Base-by-base conservation (phyloP, 2,113 vertebrate species). In the Chaetura pelagica region DNA sequence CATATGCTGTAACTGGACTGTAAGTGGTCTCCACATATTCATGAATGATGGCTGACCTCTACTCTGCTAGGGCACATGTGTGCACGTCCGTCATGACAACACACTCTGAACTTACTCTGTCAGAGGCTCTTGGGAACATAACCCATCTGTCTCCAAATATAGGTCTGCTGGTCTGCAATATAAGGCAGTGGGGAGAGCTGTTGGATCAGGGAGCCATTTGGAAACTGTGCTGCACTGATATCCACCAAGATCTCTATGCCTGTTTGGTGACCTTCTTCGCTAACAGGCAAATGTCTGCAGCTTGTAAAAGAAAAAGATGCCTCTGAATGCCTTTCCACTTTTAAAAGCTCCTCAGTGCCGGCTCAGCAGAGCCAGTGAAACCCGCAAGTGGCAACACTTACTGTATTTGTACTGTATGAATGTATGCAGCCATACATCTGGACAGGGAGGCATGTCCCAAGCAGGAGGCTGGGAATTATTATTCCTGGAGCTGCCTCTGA, bases 31-130 rank as follows among this genome's bases (percentile, higher is more conserved):
- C 21, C 92, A 88, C 82, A 38, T 57, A 77, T 87, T 96, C 90
- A 79, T 91, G 94, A 96, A 93, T 93, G 89, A 98, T 81, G 83
- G 94, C 90, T 93, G 92, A 80, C 93, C 78, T 64, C 82, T 66
- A 62, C 77, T 66, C 49, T 68, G 42, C 83, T 84, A 92, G 88
- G 83, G 82, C 82, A 94, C 98, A 98, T 68, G 77, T 98, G 98
- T 98, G 96, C 93, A 92, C 5, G 98, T 98, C 98, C 96, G 92
- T 98, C 98, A 98, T 72, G 84, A 54, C 90, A 67, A 88, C 82
- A 77, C 48, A 42, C 95, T 78, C 93, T 91, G 96, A 93, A 86
- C 88, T 96, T 51, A 89, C 95, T 96, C 58, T 80, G 84, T 66
- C 63, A 69, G 81, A 86, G 93, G 92, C 94, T 94, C 92, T 84